phyloP scores from a whole-genome alignment of 2,797 vertebrate species.

The Trachurus trachurus region DNA sequence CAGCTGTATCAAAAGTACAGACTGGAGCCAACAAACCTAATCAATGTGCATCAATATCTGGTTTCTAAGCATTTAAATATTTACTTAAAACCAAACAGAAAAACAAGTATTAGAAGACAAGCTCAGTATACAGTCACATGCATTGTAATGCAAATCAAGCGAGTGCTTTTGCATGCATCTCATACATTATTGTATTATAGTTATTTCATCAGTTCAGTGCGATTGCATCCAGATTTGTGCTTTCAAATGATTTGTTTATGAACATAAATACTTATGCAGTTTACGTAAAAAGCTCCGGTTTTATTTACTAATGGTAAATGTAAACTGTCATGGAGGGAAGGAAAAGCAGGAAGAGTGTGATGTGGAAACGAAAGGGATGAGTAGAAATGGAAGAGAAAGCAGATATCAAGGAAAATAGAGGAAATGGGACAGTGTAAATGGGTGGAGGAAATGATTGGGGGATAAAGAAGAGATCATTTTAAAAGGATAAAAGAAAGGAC shows the following conservation, averaged over 20 bases:
- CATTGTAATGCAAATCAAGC: not conserved
- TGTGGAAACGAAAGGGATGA: not conserved
- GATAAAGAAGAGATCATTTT: not conserved
- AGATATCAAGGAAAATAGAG: not conserved
- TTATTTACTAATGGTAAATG: not conserved
- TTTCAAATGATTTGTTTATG: not conserved
- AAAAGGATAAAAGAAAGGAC: not conserved
- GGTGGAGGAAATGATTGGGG: not conserved
- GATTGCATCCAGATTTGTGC: too few relatives aligned
- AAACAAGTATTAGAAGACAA: too few relatives aligned
- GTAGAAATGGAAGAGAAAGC: not conserved
- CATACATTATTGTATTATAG: not conserved
- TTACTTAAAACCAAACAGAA: too few relatives aligned
- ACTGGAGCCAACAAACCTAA: too few relatives aligned
- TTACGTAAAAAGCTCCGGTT: not conserved
- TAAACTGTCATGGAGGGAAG: not conserved
- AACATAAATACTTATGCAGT: not conserved
- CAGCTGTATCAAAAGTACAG: not conserved
- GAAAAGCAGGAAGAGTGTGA: not conserved
- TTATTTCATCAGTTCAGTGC: not conserved
- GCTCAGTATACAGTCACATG: too few relatives aligned
- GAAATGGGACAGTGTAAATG: not conserved
- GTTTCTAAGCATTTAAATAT: too few relatives aligned
- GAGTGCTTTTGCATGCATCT: not conserved
- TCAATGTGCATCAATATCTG: too few relatives aligned